phyloP scores from a whole-genome alignment of 2,888 invertebrate species.

The Magallana nippona region DNA sequence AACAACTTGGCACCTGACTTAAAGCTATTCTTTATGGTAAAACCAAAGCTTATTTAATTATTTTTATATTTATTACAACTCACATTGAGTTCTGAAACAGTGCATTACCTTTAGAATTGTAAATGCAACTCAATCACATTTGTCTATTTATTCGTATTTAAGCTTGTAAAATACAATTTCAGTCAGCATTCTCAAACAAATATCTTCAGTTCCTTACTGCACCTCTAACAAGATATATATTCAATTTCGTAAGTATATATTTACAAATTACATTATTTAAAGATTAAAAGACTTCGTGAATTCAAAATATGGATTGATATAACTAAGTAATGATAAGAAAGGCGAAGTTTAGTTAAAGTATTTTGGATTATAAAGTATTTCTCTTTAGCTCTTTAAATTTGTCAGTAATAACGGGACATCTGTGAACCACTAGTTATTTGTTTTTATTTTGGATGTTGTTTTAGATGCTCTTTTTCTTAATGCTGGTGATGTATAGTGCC shows the following conservation, averaged over 20 bases:
- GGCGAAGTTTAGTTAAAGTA: too few relatives aligned
- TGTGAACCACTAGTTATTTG: too few relatives aligned
- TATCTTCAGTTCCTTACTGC: not conserved
- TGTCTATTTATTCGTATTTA: not conserved
- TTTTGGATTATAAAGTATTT: too few relatives aligned
- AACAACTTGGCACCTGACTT: slow-evolving; percentile 33
- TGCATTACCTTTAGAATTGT: not conserved
- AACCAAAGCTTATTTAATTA: not conserved
- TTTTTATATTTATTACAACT: not conserved
- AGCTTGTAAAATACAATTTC: not conserved
- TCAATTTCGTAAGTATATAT: not conserved
- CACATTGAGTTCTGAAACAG: not conserved
- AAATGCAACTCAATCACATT: not conserved
- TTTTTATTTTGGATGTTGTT: too few relatives aligned
- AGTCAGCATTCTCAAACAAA: not conserved
- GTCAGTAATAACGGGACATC: too few relatives aligned
- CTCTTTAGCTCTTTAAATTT: too few relatives aligned
- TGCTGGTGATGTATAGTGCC: too few relatives aligned
- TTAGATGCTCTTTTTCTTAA: too few relatives aligned
- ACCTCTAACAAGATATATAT: not conserved
- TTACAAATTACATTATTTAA: too few relatives aligned
- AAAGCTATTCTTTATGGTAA: slow-evolving; percentile 13
- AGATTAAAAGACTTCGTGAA: too few relatives aligned
- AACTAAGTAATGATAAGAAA: too few relatives aligned
- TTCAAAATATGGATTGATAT: too few relatives aligned